phyloP scores from a whole-genome alignment of 2,888 invertebrate species.

The Torymus texanus region DNA sequence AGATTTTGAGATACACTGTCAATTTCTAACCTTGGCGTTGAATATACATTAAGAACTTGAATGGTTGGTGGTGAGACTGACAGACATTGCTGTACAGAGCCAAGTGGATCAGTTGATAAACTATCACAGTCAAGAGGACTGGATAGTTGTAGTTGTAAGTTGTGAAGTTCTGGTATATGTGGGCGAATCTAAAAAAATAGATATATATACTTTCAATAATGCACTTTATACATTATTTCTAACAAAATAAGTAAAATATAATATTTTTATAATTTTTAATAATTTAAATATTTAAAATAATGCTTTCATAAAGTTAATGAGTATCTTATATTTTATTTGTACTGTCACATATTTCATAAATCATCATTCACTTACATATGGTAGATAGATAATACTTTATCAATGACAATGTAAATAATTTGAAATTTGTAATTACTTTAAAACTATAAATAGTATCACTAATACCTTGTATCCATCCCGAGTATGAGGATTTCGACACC shows the following conservation, averaged over 20 bases:
- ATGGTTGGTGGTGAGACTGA: constrained; percentile 72
- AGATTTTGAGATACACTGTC: constrained; percentile 74
- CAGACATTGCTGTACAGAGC: constrained; percentile 71
- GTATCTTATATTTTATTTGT: too few relatives aligned
- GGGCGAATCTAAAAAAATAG: constrained; percentile 78
- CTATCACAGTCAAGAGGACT: constrained; percentile 71
- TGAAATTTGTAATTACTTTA: background rate
- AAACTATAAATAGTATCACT: too few relatives aligned
- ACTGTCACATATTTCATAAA: too few relatives aligned
- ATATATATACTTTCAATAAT: constrained; percentile 19
- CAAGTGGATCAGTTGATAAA: constrained; percentile 67
- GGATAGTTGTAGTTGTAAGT: constrained; percentile 77
- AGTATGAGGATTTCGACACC: constrained; percentile 93
- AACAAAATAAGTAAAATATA: too few relatives aligned
- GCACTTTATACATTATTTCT: too few relatives aligned
- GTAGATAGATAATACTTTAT: background rate
- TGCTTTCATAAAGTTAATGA: too few relatives aligned
- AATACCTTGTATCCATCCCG: constrained; percentile 87
- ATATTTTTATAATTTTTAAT: too few relatives aligned
- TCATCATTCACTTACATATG: background rate
- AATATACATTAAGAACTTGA: constrained; percentile 74
- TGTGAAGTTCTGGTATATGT: constrained; percentile 82
- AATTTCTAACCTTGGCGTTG: constrained; percentile 72
- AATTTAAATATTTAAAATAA: too few relatives aligned
- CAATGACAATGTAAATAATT: constrained; percentile 7